phyloP scores from a whole-genome alignment of 2,888 invertebrate species.

The Augochlorella aurata region DNA sequence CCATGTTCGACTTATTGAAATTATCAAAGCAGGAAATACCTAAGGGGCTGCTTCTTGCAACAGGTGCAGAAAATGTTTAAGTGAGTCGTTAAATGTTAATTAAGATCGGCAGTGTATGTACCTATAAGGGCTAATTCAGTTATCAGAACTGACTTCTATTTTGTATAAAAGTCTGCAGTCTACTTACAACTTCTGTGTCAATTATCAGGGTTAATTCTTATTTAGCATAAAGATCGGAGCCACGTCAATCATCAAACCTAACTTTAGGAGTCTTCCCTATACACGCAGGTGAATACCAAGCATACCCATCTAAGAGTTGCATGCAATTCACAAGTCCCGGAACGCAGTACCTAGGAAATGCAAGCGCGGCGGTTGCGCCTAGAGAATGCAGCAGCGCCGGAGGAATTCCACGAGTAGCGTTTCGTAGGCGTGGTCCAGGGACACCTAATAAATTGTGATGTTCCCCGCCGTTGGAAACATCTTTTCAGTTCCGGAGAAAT shows the following conservation, averaged over 20 bases:
- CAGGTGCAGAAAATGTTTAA: too few relatives aligned
- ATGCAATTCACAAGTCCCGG: neutral
- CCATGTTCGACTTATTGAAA: too few relatives aligned
- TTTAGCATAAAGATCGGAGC: too few relatives aligned
- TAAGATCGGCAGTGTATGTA: too few relatives aligned
- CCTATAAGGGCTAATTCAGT: too few relatives aligned
- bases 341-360: neutral
- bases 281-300: neutral
- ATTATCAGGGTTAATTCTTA: too few relatives aligned
- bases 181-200: too few relatives aligned
- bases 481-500: slow-evolving; percentile 2
- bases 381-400: slow-evolving; percentile 1
- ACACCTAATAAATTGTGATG: slow-evolving; percentile 8
- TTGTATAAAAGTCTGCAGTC: too few relatives aligned
- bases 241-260: neutral
- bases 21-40: too few relatives aligned
- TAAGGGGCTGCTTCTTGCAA: too few relatives aligned
- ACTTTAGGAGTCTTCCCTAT: neutral
- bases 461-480: neutral
- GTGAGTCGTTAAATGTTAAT: too few relatives aligned
- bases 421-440: neutral
- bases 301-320: neutral
- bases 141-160: too few relatives aligned
- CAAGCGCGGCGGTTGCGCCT: neutral
- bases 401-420: neutral